Conservation (phyloP, 1,140 invertebrate genomes). For the Habropoda laboriosa region DNA sequence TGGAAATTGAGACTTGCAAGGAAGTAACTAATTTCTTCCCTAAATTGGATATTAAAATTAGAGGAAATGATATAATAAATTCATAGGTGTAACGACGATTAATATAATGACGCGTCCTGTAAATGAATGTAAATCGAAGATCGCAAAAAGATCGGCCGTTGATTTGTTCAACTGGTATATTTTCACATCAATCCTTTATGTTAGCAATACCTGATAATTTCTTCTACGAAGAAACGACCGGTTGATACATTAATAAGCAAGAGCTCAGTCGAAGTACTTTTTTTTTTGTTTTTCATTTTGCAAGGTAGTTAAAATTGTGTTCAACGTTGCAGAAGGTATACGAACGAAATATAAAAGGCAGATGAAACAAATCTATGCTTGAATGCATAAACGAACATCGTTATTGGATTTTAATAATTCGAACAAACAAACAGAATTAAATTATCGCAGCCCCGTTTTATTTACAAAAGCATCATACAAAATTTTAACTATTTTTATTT, state of each 20-base stretch:
- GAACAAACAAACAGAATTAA: not conserved
- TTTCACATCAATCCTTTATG: not conserved
- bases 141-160: not conserved
- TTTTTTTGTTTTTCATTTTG: too few relatives aligned
- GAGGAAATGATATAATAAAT: not conserved
- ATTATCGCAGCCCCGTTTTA: not conserved
- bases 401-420: not conserved
- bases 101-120: not conserved
- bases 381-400: not conserved
- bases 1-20: not conserved
- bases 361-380: not conserved
- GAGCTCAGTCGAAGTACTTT: too few relatives aligned
- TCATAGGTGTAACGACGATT: not conserved
- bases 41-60: not conserved
- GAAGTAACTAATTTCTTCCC: not conserved
- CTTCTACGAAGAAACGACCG: slow-evolving; percentile 3
- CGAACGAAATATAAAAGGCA: not conserved
- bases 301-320: not conserved
- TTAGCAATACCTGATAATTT: slow-evolving; percentile 38
- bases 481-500: not conserved
- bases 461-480: not conserved
- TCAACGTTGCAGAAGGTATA: not conserved
- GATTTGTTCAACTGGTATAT: not conserved
- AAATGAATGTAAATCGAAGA: not conserved
- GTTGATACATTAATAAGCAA: too few relatives aligned